Percentiles rank a stretch among this genome's conserved stretches.
Conservation (phyloP, 2,888 invertebrate species). For the Drosophila mimica region DNA sequence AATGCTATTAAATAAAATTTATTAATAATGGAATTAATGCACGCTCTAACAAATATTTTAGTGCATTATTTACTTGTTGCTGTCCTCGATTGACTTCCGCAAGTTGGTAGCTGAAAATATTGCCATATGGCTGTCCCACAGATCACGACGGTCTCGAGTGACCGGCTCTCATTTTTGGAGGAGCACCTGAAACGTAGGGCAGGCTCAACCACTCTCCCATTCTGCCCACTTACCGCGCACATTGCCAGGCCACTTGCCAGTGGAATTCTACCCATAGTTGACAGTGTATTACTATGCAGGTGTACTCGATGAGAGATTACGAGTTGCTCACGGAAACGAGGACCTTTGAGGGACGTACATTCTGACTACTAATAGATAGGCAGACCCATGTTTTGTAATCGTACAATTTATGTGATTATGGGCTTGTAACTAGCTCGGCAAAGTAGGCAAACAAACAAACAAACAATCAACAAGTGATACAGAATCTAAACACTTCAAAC, state of each 20-base stretch:
- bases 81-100: constrained; percentile 24
- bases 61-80: no score
- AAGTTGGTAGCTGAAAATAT: constrained; percentile 9
- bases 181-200: neutral
- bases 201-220: neutral
- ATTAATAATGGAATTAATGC: neutral
- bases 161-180: constrained; percentile 14
- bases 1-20: no score
- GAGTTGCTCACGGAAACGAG: constrained; percentile 5
- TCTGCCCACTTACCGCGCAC: constrained; percentile 6
- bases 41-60: neutral
- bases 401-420: constrained; percentile 23
- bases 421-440: constrained; percentile 21
- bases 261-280: constrained; percentile 51
- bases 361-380: constrained; percentile 24
- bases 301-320: constrained; percentile 37
- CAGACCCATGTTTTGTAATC: constrained; percentile 27
- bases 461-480: constrained; percentile 12
- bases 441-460: constrained; percentile 19
- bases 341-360: constrained; percentile 4
- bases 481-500: constrained; percentile 46
- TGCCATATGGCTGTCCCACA: constrained; percentile 1
- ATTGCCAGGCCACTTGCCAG: constrained; percentile 31
- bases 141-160: constrained; percentile 19
- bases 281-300: constrained; percentile 29